These are phyloP conservation scores for Clarias batrachus DNA, from an alignment of 2,113 vertebrate genomes.

Conservation along the genomic window DNA sequence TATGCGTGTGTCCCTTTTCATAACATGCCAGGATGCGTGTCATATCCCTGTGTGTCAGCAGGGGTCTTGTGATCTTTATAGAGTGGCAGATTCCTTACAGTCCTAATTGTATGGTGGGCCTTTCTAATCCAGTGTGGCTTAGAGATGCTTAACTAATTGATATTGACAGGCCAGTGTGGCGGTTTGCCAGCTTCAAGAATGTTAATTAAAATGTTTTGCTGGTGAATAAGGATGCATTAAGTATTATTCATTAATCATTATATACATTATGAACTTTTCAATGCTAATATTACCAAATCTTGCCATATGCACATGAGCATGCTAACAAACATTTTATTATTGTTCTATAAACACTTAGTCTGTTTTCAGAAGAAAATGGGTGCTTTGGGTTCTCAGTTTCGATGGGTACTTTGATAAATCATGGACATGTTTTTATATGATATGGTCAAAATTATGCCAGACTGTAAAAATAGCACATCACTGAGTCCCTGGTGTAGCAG, in stretches of 20 bases:
- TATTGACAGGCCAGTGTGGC: background rate
- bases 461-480: no score
- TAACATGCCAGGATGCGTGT: slow-evolving; percentile 9
- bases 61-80: slow-evolving; percentile 25
- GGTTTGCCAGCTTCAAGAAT: background rate
- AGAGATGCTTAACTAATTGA: slow-evolving; percentile 13
- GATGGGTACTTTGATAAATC: background rate
- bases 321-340: background rate
- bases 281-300: background rate
- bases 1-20: slow-evolving; percentile 10
- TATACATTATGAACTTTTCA: background rate
- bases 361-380: background rate
- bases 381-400: background rate
- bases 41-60: slow-evolving; percentile 14
- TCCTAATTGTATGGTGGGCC: slow-evolving; percentile 14
- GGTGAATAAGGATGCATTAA: no score
- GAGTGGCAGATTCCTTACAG: slow-evolving; percentile 9
- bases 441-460: background rate
- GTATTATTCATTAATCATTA: background rate
- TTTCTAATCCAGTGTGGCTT: slow-evolving; percentile 22
- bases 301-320: background rate
- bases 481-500: background rate
- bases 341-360: background rate
- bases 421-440: background rate
- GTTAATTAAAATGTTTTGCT: background rate